Percentiles rank a stretch among this genome's conserved stretches.
Conservation (phyloP, 2,113 vertebrate species). For the Dromaius novaehollandiae region DNA sequence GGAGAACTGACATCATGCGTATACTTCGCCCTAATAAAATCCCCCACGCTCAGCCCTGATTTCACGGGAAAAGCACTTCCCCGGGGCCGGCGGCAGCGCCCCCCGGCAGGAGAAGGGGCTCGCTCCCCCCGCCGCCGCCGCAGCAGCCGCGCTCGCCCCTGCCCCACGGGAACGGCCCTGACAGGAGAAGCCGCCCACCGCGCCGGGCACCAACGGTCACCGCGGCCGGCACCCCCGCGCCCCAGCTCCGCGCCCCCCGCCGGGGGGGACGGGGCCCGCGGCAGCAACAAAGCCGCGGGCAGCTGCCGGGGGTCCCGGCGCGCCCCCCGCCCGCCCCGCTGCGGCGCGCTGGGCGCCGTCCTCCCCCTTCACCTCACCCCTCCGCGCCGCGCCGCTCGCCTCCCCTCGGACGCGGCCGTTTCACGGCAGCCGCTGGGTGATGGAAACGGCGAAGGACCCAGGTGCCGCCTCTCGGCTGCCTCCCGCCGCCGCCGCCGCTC, state of each 20-base stretch:
- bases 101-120: neutral
- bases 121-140: neutral
- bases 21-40: slow-evolving; percentile 15
- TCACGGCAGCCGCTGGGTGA: neutral
- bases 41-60: slow-evolving; percentile 42
- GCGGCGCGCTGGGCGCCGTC: neutral
- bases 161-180: too few relatives aligned
- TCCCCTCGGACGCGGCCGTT: neutral
- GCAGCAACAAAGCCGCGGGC: too few relatives aligned
- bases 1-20: slow-evolving; percentile 37
- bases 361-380: neutral
- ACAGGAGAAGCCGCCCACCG: neutral
- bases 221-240: neutral
- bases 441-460: neutral
- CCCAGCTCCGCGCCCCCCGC: neutral
- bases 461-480: slow-evolving; percentile 24
- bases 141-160: neutral
- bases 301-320: too few relatives aligned
- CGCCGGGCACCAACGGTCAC: neutral
- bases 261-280: too few relatives aligned
- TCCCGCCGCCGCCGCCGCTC: neutral
- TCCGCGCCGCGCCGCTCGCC: neutral
- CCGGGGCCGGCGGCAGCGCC: neutral
- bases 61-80: slow-evolving; percentile 57
- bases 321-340: neutral